Base-by-base conservation (phyloP, 1,140 invertebrate genomes). In the Ruditapes philippinarum region DNA sequence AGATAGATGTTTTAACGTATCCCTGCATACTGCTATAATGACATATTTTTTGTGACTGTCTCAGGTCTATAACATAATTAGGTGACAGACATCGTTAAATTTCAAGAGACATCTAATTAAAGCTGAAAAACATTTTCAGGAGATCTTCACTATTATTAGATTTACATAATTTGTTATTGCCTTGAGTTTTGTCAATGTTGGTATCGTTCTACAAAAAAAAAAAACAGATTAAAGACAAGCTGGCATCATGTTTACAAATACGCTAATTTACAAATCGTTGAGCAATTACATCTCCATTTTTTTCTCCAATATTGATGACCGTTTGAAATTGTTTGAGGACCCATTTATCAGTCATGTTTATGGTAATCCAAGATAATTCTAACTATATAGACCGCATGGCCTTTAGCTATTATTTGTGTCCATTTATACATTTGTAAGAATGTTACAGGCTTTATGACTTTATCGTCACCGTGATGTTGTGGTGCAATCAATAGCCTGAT, bases 341-440 rank as follows among this genome's bases (percentile, higher is more conserved):
- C 19, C 36, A 12, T 38, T 38, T 5, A 70, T 5, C 65, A 70
- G 65, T 70, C 19, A 70, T 70, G 65, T 70, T 38, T 70, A 38
- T 70, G 65, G 36, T 38, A 40, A 70, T 36, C 65, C 22, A 3
- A 38, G 65, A 70, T 70, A 70, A 70, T 70, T 70, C 33, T 33
- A 14, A 17, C 65, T 70, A 38, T 33, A 38, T 38, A 70, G 33
- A 70, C 65, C 2, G n/a, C 38, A 22, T 14, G 14, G 60, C 9
- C 65, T 70, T 28, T 70, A 1, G 33, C 33, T n/a, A 38, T 38
- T 70, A 70, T 70, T 70, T 70, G 31, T 70, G 65, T 38, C 36
- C 65, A 70, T 38, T 45, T 70, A 70, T 70, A 38, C 14, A 70
- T 70, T 70, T 70, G 65, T 28, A 70, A 36, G 65, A 70, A 70